phyloP scores from a whole-genome alignment of 1,140 invertebrate genomes.

The Bombus vancouverensis region DNA sequence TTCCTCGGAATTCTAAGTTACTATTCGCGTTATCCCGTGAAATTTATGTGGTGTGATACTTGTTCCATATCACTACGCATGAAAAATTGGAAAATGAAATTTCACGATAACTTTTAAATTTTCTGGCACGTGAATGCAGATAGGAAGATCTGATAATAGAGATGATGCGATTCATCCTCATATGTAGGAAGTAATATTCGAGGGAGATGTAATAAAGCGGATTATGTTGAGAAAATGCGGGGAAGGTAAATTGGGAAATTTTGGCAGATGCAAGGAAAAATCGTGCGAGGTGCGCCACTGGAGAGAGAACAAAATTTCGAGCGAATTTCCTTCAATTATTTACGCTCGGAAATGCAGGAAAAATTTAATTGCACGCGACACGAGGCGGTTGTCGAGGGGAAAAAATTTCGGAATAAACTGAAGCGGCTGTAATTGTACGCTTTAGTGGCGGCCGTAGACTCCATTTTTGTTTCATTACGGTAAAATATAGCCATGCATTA shows the following conservation, averaged over 20 bases:
- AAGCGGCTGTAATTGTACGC: slow-evolving; percentile 30
- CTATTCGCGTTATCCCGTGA: no score
- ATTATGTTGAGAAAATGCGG: background rate
- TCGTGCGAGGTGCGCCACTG: background rate
- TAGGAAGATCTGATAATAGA: background rate
- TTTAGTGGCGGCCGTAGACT: background rate
- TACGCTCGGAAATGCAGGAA: slow-evolving; percentile 6
- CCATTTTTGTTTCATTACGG: slow-evolving; percentile 30
- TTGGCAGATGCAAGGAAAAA: background rate
- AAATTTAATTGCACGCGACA: slow-evolving; percentile 32
- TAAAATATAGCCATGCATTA: slow-evolving; percentile 8
- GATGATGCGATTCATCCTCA: background rate
- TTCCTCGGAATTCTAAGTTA: no score
- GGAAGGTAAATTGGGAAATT: background rate
- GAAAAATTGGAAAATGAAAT: no score
- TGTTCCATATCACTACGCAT: no score
- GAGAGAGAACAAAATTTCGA: background rate
- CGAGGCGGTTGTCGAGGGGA: background rate
- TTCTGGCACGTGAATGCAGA: background rate
- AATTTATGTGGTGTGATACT: no score
- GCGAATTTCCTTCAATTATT: slow-evolving; percentile 12
- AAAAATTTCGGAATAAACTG: slow-evolving; percentile 26
- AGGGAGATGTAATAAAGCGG: background rate
- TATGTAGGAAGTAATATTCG: background rate
- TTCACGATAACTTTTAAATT: no score